A percentile compares a stretch with the other conserved stretches of the same genome.
Evolutionary conservation across 1,140 invertebrate genomes (phyloP).

Genomic region (Aphelinus atriplicis): DNA sequence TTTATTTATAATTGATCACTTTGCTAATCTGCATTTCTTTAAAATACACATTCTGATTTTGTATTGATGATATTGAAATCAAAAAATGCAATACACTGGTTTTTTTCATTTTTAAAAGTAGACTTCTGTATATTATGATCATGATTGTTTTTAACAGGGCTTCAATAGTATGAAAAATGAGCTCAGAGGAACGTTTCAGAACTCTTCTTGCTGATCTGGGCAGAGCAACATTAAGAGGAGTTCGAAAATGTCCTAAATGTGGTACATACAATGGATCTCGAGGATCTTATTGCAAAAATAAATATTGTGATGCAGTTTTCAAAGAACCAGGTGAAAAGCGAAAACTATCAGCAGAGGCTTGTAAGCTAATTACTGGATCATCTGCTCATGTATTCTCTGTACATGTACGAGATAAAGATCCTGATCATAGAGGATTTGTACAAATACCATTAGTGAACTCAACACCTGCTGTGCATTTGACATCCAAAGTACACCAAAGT

Average conservation of each 20-base stretch:
- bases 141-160: background rate
- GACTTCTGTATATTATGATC: background rate
- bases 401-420: conserved; percentile 73
- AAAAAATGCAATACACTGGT: no score
- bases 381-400: conserved; percentile 77
- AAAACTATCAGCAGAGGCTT: conserved; percentile 75
- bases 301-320: conserved; percentile 77
- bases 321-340: conserved; percentile 74
- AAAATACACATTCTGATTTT: no score
- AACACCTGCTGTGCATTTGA: conserved; percentile 13
- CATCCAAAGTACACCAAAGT: conserved; percentile 58
- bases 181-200: conserved; percentile 60
- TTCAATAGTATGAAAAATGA: conserved; percentile 47
- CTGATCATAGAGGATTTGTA: conserved; percentile 80
- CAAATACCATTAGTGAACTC: conserved; percentile 72
- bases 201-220: conserved; percentile 71
- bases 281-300: conserved; percentile 81
- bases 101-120: background rate
- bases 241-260: conserved; percentile 83
- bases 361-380: conserved; percentile 74
- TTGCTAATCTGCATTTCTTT: no score
- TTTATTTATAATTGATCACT: no score
- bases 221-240: conserved; percentile 75
- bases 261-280: conserved; percentile 81
- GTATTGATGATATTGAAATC: no score